A percentile compares a stretch with the other conserved stretches of the same genome.
phyloP scores from a whole-genome alignment of 2,888 invertebrate species.

The Pardosa pseudoannulata region DNA sequence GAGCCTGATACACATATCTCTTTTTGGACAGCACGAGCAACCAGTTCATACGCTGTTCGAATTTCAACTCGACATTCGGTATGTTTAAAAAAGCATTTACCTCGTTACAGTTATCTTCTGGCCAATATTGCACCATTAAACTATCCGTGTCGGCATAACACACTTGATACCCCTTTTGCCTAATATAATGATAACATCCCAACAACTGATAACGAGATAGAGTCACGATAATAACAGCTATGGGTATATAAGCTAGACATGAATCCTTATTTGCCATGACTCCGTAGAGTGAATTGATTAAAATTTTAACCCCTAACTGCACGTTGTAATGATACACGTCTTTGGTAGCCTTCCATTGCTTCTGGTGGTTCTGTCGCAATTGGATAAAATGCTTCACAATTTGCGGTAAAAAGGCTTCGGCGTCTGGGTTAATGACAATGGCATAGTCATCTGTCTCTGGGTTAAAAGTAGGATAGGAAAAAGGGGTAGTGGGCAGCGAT shows the following conservation, averaged over 20 bases:
- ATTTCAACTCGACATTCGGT: too few species aligned
- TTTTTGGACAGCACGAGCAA: too few species aligned
- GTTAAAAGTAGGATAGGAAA: background rate
- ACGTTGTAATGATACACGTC: background rate
- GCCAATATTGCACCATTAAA: too few species aligned
- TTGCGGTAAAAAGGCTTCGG: background rate
- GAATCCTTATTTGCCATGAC: background rate
- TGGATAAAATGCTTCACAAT: background rate
- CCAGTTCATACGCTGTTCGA: too few species aligned
- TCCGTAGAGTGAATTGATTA: background rate
- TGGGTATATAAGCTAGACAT: background rate
- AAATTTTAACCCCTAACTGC: background rate
- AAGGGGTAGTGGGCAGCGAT: background rate
- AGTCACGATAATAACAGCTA: background rate
- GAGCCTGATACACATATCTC: too few species aligned
- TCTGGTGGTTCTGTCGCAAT: background rate
- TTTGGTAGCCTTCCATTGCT: background rate
- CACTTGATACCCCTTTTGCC: too few species aligned
- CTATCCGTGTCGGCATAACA: too few species aligned
- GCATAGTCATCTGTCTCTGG: background rate
- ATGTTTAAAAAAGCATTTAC: too few species aligned
- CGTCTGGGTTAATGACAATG: background rate
- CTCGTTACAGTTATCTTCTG: too few species aligned
- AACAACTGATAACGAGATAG: slow-evolving; percentile 18
- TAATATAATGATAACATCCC: too few species aligned